Evolutionary conservation across 1,140 invertebrate species (phyloP).

Genomic region (Temnothorax longispinosus): DNA sequence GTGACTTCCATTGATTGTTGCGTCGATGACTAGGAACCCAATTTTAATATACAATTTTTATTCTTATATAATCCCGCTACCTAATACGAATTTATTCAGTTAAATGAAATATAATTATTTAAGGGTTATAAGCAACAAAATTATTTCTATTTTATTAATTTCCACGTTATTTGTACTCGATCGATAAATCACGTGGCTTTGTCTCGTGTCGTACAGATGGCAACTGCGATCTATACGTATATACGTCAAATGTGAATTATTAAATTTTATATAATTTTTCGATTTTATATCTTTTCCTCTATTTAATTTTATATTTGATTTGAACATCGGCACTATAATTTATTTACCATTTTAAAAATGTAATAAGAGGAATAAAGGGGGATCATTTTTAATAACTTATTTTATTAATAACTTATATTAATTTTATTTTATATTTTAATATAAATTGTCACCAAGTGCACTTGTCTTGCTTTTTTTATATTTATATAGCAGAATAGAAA

Average conservation of each 20-base stretch:
- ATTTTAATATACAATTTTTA: neutral
- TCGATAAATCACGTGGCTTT: slow-evolving; percentile 23
- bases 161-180: neutral
- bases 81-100: neutral
- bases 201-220: slow-evolving; percentile 24
- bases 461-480: neutral
- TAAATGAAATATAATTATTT: neutral
- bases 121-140: neutral
- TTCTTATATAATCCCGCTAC: neutral
- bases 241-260: neutral
- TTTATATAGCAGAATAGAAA: neutral
- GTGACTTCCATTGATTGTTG: neutral
- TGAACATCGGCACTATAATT: neutral
- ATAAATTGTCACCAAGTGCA: neutral
- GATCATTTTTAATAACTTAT: neutral
- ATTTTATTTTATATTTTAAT: slow-evolving; percentile 9
- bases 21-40: neutral
- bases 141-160: neutral
- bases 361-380: neutral
- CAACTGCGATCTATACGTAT: slow-evolving; percentile 8
- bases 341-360: neutral
- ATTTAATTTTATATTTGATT: neutral
- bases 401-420: neutral
- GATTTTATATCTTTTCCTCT: neutral
- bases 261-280: neutral